Base-by-base conservation (phyloP, 1,140 invertebrate species). In the Drosophila arawakana region DNA sequence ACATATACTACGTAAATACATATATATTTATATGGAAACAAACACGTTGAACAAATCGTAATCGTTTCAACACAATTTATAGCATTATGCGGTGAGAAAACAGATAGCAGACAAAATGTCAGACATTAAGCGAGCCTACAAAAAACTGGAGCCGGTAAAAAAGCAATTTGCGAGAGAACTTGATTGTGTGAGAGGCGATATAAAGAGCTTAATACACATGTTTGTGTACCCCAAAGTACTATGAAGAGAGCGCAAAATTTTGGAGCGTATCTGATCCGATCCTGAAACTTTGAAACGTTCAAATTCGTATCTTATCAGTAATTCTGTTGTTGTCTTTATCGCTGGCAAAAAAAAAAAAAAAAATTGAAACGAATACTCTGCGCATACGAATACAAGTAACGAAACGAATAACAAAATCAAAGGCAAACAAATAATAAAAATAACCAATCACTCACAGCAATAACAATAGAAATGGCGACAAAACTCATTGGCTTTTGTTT, bases 241-340 rank as follows among this genome's bases (percentile, higher is more conserved):
- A 34, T 2, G 4, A 57, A 46, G n/a, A 39, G 59, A 59, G 59
- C 67, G 39, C 34, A 65, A 71, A 54, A 30, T 30, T 58, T 59
- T 71, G 39, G 76, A 69, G 43, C 62, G 41, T 61, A 79, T 67
- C 65, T 39, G 54, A 73, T 66, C 66, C 46, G 44, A 60, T 67
- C 11, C 57, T 50, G 15, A 69, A 62, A 49, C 58, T 41, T 11
- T 41, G 30, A 62, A 57, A 18, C 43, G 60, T 55, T 21, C 2
- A 55, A 55, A 55, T 68, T 55, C 62, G 62, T 86, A 86, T 86
- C 82, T 86, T 86, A 86, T 86, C 82, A 86, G 80, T 67, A 37
- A 88, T 88, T 88, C 81, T 73, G 57, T 61, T 62, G 68, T 71
- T 75, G 68, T 59, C 68, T 75, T 75, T 86, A 86, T 86, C 82